Conservation (phyloP, 2,797 vertebrate genomes). For the Spheniscus humboldti region DNA sequence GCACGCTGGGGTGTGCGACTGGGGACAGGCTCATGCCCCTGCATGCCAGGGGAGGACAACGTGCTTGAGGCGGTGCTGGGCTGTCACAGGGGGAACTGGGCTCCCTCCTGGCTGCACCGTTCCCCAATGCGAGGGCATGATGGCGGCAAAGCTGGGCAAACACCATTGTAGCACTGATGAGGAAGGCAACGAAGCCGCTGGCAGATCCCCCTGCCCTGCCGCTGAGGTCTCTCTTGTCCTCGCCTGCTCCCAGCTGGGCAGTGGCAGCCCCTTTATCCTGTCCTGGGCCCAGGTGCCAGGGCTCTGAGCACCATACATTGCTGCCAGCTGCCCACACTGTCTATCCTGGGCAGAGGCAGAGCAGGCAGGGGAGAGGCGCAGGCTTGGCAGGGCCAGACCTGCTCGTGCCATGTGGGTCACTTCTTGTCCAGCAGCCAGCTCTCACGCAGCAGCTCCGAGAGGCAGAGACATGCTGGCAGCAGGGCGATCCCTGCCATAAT, state of each 20-base stretch:
- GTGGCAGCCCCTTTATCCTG: background rate
- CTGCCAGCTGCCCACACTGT: accelerated
- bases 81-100: too few relatives aligned
- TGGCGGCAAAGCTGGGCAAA: background rate
- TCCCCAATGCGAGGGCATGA: accelerated
- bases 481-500: background rate
- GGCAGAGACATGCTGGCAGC: background rate
- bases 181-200: background rate
- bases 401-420: accelerated
- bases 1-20: accelerated
- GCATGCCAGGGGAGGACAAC: background rate
- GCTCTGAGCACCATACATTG: background rate
- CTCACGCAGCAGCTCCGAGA: background rate
- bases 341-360: background rate
- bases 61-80: background rate
- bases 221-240: background rate
- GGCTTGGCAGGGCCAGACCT: background rate
- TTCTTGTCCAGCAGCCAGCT: background rate
- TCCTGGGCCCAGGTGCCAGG: accelerated
- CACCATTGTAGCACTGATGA: accelerated
- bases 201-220: background rate
- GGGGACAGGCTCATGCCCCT: background rate
- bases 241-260: background rate
- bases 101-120: background rate
- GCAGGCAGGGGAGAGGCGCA: accelerated